Conservation (phyloP, 2,113 vertebrate species). For the Stegastes partitus region DNA sequence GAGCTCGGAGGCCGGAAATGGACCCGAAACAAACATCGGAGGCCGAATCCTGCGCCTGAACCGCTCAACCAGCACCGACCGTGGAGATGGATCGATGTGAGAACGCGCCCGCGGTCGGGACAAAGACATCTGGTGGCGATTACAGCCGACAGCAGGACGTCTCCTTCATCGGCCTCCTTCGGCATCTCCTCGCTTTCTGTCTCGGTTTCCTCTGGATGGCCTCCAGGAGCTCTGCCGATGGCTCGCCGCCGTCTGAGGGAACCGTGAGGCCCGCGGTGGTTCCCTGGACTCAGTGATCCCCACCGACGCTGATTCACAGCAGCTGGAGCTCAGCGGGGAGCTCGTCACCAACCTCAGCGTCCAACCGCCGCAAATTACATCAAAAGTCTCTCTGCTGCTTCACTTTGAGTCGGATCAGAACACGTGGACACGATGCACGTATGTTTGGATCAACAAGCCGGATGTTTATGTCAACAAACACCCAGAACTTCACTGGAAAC, state of each 20-base stretch:
- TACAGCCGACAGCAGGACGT: conserved; percentile 77
- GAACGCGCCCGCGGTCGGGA: conserved; percentile 59
- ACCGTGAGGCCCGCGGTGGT: conserved; percentile 1
- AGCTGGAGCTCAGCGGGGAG: no score
- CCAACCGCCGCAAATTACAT: no score
- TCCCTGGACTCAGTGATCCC: conserved; percentile 7
- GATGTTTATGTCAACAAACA: no score
- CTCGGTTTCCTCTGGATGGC: conserved; percentile 33
- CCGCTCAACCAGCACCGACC: conserved; percentile 47
- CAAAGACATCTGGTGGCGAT: conserved; percentile 78
- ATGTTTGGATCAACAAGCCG: no score
- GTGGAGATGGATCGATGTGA: conserved; percentile 46
- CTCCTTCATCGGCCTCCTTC: conserved; percentile 54
- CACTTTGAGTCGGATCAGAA: no score
- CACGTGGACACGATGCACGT: no score
- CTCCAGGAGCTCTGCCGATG: conserved; percentile 28
- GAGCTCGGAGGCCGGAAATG: conserved; percentile 36
- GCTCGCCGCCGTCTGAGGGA: not conserved
- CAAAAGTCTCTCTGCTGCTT: no score
- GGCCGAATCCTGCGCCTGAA: conserved; percentile 33
- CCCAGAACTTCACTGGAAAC: no score
- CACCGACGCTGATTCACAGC: not conserved
- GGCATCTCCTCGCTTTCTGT: conserved; percentile 28
- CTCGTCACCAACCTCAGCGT: no score
- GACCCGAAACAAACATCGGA: conserved; percentile 39